phyloP scores from a whole-genome alignment of 2,888 invertebrate species.

The Ichneumon xanthorius region DNA sequence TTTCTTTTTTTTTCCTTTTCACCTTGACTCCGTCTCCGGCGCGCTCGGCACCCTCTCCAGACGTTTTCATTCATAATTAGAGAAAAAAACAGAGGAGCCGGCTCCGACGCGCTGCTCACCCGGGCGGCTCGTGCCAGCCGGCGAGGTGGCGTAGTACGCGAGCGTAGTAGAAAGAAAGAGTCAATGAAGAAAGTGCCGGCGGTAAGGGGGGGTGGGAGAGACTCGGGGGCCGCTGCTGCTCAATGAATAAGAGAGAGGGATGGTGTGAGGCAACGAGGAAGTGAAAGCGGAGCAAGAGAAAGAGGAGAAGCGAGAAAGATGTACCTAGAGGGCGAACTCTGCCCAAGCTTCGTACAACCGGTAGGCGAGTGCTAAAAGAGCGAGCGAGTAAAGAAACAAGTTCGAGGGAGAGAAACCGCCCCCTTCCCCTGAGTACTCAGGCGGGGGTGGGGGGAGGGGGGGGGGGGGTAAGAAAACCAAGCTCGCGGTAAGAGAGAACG shows the following conservation, averaged over 20 bases:
- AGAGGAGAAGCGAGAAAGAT: slow-evolving; percentile 62
- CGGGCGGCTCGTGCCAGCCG: slow-evolving; percentile 62
- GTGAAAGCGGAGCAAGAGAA: slow-evolving; percentile 62
- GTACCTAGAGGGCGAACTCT: slow-evolving; percentile 64
- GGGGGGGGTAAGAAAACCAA: slow-evolving; percentile 55
- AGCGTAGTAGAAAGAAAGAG: slow-evolving; percentile 85
- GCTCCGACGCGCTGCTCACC: slow-evolving; percentile 34
- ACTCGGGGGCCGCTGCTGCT: slow-evolving; percentile 74
- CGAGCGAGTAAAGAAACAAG: slow-evolving; percentile 54
- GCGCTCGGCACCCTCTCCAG: slow-evolving; percentile 76
- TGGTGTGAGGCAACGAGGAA: slow-evolving; percentile 69
- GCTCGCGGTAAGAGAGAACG: slow-evolving; percentile 71
- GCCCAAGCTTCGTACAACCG: slow-evolving; percentile 51
- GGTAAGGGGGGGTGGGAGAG: slow-evolving; percentile 65
- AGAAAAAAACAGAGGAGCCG: slow-evolving; percentile 80
- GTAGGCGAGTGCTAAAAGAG: slow-evolving; percentile 32
- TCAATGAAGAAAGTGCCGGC: slow-evolving; percentile 84
- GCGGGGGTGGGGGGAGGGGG: slow-evolving; percentile 34
- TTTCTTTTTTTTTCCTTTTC: slow-evolving; percentile 57
- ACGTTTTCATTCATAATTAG: slow-evolving; percentile 85
- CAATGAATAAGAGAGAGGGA: slow-evolving; percentile 82
- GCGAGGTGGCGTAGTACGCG: slow-evolving; percentile 78
- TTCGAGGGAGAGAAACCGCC: slow-evolving; percentile 53
- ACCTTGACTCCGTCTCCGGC: slow-evolving; percentile 65
- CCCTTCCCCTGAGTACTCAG: slow-evolving; percentile 26